These are phyloP conservation scores for Hybognathus amarus DNA, from an alignment of 2,797 vertebrate species.

Conservation along the genomic window DNA sequence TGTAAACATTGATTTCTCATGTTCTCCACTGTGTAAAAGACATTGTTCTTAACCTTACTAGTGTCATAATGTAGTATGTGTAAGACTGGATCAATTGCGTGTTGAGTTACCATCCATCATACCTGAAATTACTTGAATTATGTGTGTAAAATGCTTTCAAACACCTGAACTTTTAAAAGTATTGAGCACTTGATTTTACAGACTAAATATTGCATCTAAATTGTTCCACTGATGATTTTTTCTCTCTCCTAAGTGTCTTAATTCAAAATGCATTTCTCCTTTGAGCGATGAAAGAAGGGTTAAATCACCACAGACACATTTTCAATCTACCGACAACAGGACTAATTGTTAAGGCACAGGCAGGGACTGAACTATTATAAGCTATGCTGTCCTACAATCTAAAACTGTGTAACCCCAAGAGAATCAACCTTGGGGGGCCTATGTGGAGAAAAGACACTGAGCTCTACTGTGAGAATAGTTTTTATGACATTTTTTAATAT, in stretches of 20 bases:
- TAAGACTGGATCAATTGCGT: slow-evolving; percentile 46
- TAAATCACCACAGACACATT: slow-evolving; percentile 5
- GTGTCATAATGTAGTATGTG: slow-evolving; percentile 31
- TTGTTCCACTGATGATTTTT: background rate
- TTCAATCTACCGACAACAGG: background rate
- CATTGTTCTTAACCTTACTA: background rate
- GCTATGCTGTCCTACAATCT: slow-evolving; percentile 29
- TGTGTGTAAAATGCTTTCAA: slow-evolving; percentile 61
- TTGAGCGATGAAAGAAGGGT: background rate
- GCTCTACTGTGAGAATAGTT: slow-evolving; percentile 46
- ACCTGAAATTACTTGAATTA: slow-evolving; percentile 81
- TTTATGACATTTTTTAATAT: slow-evolving; percentile 19
- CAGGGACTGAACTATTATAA: background rate
- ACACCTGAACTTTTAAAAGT: slow-evolving; percentile 30
- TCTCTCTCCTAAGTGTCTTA: background rate
- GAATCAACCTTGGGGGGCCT: background rate
- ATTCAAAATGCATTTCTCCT: background rate
- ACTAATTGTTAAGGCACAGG: background rate
- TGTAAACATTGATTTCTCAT: background rate
- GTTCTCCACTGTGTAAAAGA: background rate
- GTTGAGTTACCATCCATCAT: slow-evolving; percentile 55
- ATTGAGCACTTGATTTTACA: slow-evolving; percentile 5
- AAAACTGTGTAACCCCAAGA: slow-evolving; percentile 11
- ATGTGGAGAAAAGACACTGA: background rate
- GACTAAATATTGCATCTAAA: background rate